Base-by-base conservation (phyloP, 2,888 invertebrate species). In the Imbricaverruca yamaguchii region DNA sequence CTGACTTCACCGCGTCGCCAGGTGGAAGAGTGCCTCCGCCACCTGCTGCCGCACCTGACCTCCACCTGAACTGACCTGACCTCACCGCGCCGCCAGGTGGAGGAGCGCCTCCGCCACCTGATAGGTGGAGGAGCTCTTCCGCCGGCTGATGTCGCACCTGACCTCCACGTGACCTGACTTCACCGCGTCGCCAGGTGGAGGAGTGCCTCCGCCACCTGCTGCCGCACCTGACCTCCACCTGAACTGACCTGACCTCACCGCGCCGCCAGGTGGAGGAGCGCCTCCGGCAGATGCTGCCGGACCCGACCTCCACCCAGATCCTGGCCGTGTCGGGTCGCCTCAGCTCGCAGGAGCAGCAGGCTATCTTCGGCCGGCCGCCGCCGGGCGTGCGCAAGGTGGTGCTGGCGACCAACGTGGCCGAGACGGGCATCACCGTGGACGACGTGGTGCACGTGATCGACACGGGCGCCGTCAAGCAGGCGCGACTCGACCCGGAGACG, bases 381-480 rank as follows among this genome's bases (percentile, higher is more conserved):
- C 86, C 86, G 0, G 90, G 90, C 0, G 86, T 89, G 0, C 88
- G 92, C 1, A 93, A 93, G 86, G 89, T 93, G 82, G 91, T 93
- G 39, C 87, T 93, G 18, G 89, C 93, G 0, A 93, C 93, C 0
- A 92, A 93, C 85, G 91, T 93, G 74, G 90, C 92, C 0, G 91
- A 93, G 85, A 93, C 92, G 0, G 91, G 92, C 0, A 90, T 93
- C n/a, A 93, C 93, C 0, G 90, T 93, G 82, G 90, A 91, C 0
- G 93, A 93, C 85, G 91, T 92, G 0, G 90, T 90, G 0, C 91
- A 92, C 84, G 93, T 93, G 0, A 86, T 93, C 11, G 93, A 93
- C 85, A 88, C 90, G 0, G 92, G 92, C 0, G 89, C 90, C 4
- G 91, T 90, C 56, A 91, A 90, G 85, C 90, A 91, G 85, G 87